phyloP scores from a whole-genome alignment of 2,888 invertebrate species.

The Stenoptilia bipunctidactyla region DNA sequence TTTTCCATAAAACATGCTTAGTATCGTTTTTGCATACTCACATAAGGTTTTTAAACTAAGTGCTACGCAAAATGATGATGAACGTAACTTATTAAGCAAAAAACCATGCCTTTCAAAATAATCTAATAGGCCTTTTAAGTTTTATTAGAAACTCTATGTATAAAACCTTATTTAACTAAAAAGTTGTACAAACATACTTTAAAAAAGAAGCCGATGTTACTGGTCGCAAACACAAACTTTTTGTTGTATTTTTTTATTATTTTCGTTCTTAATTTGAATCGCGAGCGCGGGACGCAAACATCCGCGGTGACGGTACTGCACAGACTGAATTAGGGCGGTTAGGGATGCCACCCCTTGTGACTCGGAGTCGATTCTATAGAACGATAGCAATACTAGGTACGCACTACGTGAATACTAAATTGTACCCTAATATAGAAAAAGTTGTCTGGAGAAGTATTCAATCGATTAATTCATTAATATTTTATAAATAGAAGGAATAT shows the following conservation, averaged over 20 bases:
- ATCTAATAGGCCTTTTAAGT: not conserved
- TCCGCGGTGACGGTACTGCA: constrained; percentile 37
- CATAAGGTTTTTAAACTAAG: no score
- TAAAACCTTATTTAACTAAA: not conserved
- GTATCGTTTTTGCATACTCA: no score
- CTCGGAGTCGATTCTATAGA: not conserved
- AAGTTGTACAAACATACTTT: not conserved
- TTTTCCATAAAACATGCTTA: no score
- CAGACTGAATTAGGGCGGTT: constrained; percentile 36
- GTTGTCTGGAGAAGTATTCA: no score
- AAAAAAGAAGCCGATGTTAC: not conserved
- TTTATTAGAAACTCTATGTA: not conserved
- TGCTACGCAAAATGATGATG: no score
- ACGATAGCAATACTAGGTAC: no score
- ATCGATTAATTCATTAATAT: no score
- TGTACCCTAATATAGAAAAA: no score
- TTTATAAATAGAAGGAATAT: no score
- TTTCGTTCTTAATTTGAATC: constrained; percentile 19
- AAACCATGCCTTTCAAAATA: no score
- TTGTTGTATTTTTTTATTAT: not conserved
- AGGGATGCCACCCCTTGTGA: constrained; percentile 29
- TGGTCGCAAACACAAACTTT: not conserved
- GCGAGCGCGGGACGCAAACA: constrained; percentile 33
- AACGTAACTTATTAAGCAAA: no score
- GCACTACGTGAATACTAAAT: no score